Percentiles rank a stretch among this genome's conserved stretches.
Evolutionary conservation across 2,888 invertebrate species (phyloP).

Genomic region (Trichogramma dendrolimi): DNA sequence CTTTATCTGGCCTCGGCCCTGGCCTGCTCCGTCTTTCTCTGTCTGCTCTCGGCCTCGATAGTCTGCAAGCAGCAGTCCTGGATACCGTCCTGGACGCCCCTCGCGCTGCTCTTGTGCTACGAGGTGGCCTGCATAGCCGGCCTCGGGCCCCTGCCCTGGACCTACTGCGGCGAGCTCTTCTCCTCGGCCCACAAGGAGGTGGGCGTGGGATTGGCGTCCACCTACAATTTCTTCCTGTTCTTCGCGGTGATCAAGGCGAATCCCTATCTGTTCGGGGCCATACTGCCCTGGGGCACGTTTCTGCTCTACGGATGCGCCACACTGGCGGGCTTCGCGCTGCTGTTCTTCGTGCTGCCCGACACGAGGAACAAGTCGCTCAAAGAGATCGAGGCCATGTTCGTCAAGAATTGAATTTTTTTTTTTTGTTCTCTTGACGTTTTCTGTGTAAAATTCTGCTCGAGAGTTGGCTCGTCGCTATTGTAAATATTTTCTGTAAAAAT

Average conservation of each 20-base stretch:
- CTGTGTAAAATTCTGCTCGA: too few species aligned
- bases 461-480: too few species aligned
- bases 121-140: slow-evolving; percentile 62
- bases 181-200: slow-evolving; percentile 61
- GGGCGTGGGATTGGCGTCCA: slow-evolving; percentile 65
- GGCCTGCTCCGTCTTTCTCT: slow-evolving; percentile 1
- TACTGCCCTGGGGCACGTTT: slow-evolving; percentile 65
- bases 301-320: slow-evolving; percentile 60
- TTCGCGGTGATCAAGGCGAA: slow-evolving; percentile 67
- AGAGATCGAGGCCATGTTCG: slow-evolving; percentile 64
- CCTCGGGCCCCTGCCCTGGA: slow-evolving; percentile 67
- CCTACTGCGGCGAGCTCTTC: slow-evolving; percentile 72
- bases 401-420: slow-evolving; percentile 17
- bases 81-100: slow-evolving; percentile 2
- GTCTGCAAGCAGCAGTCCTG: not conserved
- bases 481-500: too few species aligned
- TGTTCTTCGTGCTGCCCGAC: slow-evolving; percentile 64
- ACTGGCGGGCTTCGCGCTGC: slow-evolving; percentile 57
- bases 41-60: slow-evolving; percentile 2
- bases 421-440: too few species aligned
- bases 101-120: slow-evolving; percentile 57
- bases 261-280: slow-evolving; percentile 58
- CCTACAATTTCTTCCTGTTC: slow-evolving; percentile 62
- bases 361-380: slow-evolving; percentile 66
- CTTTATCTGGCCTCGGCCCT: slow-evolving; percentile 9